Evolutionary conservation across 2,888 invertebrate genomes (phyloP), one percentile per base, ranked within the genome.

Genomic region (Philereme transversata): DNA sequence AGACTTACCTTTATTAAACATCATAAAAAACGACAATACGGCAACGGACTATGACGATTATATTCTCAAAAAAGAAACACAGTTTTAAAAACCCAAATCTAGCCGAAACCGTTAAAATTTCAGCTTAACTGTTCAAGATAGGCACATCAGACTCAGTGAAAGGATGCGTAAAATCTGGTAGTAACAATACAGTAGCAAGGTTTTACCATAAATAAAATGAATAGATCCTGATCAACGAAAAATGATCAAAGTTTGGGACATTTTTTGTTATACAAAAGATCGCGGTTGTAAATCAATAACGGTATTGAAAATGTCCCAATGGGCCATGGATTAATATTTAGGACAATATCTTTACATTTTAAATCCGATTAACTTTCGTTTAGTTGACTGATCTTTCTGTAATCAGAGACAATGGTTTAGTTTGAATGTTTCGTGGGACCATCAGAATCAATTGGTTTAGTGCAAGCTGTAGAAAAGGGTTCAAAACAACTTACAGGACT

Each of bases 311-410:
- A 71, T 58, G 51, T 59, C 51, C 55, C 79, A 77, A 6, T 79
- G 80, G 79, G 81, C 82, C 81, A 76, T 81, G 85, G 83, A 86
- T 87, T 84, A 67, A 76, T 68, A 55, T 75, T 75, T 72, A 62
- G 72, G 81, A 86, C 85, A 88, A 86, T 82, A 82, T 78, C 75
- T 81, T 84, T 82, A 86, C 83, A 84, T 79, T 81, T 82, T 77
- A 84, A 87, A 88, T 87, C 84, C 83, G 86, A 86, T 88, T 88
- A 88, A 76, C 81, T 83, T 79, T 76, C 76, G 76, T 84, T 78
- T 73, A 62, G 73, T 74, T 75, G 74, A 77, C 74, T 78, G 77
- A 78, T 73, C 77, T 66, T 45, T 55, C 76, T 74, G 77, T 83
- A 78, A 82, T 81, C 77, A 74, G 74, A 82, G 79, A 85, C 82